Evolutionary conservation across 2,888 invertebrate genomes (phyloP), one percentile per base, ranked within the genome.

Genomic region (Glaucopsyche alexis): DNA sequence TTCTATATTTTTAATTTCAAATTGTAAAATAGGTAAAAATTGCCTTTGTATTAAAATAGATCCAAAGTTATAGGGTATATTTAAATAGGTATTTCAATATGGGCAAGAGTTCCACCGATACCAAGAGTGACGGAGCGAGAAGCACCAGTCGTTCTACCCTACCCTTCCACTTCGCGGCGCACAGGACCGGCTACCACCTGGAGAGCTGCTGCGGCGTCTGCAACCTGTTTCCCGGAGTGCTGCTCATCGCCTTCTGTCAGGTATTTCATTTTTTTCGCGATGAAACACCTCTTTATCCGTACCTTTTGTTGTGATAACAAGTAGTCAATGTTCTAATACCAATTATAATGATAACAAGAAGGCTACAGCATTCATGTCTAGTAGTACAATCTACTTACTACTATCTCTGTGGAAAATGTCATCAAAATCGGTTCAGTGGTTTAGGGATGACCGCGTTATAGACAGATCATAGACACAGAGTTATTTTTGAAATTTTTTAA

Each of bases 141-240:
- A 87, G 86, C 19, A 75, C 75, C 1, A 85, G 87, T 69, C 79
- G 81, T 2, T 83, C 84, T 66, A 81, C 84, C 0, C 78, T 70
- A 96, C 91, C 91, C 0, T 76, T 87, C 0, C 91, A 91, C 76
- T 92, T 91, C 72, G 71, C 88, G 0, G 80, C 90, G 7, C 90
- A 91, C 82, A 89, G 89, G 75, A 84, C 81, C 7, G 91, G 91
- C 14, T 89, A 84, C 73, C 92, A 92, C 79, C 80, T 92, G 74
- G 92, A 92, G 79, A 91, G 91, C 79, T 92, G 91, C 81, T 92
- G 92, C 71, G 92, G 92, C 0, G 76, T 91, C 42, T 92, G 92
- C 82, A 92, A 92, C 76, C 80, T 92, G 29, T 92, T 92, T 79
- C 92, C 92, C 2, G 92, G 92, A 0, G 92, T 92, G 0, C 82